Base-by-base conservation (phyloP, 2,888 invertebrate species). In the Anthrax anthrax region DNA sequence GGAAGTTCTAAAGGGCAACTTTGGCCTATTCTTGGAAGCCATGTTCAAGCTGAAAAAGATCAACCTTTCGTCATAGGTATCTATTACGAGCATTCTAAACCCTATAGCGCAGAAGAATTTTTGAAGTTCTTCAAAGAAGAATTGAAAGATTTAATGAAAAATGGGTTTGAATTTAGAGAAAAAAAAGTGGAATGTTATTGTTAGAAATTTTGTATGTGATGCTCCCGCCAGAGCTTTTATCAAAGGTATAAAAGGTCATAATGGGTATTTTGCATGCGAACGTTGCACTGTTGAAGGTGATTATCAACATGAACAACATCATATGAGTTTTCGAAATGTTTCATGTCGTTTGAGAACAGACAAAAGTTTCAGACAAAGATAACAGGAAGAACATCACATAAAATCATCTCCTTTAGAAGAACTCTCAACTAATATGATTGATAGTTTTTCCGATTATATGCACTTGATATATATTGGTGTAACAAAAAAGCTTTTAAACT, bases 381-480 rank as follows among this genome's bases (percentile, higher is more conserved):
- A 17, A 4, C 32, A 46, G 4, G 34, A 42, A 13, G 44, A 48
- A n/a, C 44, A 44, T 23, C 44, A 48, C 18, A 2, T 12, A n/a
- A 2, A 4, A 18, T 23, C 17, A 37, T 38, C 42, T 17, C 41
- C 38, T 10, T 19, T 45, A 17, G 48, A 45, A 45, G 36, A 39
- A 13, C 37, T 45, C 13, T 36, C 27, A 12, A 37, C 44, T 34
- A 44, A 44, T 18, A 44, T 48, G 44, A 36, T 48, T 18, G 27
- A 38, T 9, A 17, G n/a, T 34, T 44, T 44, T 19, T 38, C 42
- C 9, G 48, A 48, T 42, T 48, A 41, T 37, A 42, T 48, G 42
- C 48, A 48, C 32, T 14, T 48, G 2, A 18, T 48, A 17, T 39
- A 34, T 13, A 17, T 48, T 9, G 48, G 47, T 14, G 27, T 44